Evolutionary conservation across 2,113 vertebrate genomes (phyloP).

Genomic region (Himantopus leucocephalus): DNA sequence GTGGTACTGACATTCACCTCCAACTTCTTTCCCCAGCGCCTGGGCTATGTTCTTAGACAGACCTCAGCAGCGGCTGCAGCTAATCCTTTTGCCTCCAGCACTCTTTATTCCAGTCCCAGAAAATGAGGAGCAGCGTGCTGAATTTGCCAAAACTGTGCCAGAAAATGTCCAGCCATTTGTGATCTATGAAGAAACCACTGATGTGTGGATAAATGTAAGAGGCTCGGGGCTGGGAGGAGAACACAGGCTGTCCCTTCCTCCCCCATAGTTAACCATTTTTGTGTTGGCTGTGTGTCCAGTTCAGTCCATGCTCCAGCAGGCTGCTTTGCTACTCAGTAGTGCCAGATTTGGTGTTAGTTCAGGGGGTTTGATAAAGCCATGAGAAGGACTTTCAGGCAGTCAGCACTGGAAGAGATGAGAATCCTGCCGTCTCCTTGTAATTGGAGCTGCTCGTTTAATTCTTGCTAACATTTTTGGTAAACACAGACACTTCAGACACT

Average conservation of each 20-base stretch:
- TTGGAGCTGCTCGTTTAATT: neutral
- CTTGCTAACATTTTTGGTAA: neutral
- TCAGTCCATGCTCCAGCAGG: neutral
- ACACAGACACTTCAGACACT: neutral
- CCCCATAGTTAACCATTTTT: neutral
- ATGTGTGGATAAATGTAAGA: slow-evolving; percentile 95
- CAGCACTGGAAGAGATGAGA: neutral
- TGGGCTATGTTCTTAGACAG: slow-evolving; percentile 95
- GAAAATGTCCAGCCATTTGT: slow-evolving; percentile 84
- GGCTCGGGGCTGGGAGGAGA: neutral
- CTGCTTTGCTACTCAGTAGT: neutral
- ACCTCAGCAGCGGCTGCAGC: slow-evolving; percentile 90
- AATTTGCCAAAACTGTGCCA: slow-evolving; percentile 83
- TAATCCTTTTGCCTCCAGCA: slow-evolving; percentile 86
- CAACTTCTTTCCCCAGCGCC: slow-evolving; percentile 75
- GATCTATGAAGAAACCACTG: slow-evolving; percentile 92
- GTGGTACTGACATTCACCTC: neutral
- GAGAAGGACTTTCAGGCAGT: neutral
- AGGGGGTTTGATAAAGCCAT: neutral
- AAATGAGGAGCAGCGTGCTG: slow-evolving; percentile 79
- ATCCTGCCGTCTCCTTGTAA: neutral
- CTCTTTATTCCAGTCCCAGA: slow-evolving; percentile 87
- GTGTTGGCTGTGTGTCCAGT: neutral
- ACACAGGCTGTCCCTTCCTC: neutral
- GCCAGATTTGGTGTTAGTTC: neutral